Evolutionary conservation across 2,113 vertebrate genomes (phyloP).

Genomic region (Aegypius monachus): DNA sequence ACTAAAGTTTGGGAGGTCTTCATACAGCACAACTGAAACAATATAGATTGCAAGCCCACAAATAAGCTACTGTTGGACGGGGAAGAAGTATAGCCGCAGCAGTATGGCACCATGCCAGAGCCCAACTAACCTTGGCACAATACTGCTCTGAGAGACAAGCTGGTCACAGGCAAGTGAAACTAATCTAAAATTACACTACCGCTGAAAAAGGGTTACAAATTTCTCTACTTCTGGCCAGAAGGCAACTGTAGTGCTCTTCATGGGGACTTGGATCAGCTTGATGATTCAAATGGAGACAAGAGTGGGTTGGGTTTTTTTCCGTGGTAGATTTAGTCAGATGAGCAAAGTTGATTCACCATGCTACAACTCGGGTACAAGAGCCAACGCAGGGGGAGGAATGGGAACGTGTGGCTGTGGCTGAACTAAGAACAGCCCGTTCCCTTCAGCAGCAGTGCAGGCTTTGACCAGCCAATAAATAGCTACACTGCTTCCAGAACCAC

Average conservation of each 20-base stretch:
- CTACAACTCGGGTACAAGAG: neutral
- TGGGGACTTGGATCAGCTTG: neutral
- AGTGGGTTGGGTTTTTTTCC: neutral
- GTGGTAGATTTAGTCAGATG: neutral
- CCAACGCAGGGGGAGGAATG: neutral
- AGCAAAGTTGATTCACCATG: neutral
- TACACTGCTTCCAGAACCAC: conserved; percentile 1
- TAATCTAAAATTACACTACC: neutral
- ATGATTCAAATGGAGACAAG: fast-evolving
- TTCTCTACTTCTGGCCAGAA: neutral
- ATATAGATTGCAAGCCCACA: neutral
- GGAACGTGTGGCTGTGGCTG: neutral
- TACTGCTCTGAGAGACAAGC: neutral
- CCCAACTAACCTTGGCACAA: neutral
- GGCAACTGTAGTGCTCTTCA: neutral
- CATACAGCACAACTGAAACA: neutral
- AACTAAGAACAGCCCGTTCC: conserved; percentile 19
- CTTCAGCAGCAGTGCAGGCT: neutral
- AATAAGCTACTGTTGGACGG: neutral
- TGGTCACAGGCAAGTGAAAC: neutral
- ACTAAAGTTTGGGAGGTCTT: neutral
- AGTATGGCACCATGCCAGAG: neutral
- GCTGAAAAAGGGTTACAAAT: neutral
- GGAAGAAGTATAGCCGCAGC: neutral
- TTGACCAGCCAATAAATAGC: conserved; percentile 2